Evolutionary conservation across 1,140 invertebrate species (phyloP).

Genomic region (Telenomus remus): DNA sequence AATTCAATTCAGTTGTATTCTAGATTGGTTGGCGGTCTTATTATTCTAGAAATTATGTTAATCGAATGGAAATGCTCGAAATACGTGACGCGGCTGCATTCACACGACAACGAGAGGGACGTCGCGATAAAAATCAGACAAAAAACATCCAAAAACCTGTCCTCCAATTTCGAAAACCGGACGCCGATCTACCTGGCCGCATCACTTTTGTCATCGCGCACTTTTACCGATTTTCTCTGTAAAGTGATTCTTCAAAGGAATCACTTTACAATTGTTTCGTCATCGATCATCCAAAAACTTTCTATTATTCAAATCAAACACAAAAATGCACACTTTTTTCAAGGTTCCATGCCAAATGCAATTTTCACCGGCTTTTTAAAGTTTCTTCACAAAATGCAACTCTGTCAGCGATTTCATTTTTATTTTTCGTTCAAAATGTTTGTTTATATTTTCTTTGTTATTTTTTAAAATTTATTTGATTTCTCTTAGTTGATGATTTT

Average conservation of each 20-base stretch:
- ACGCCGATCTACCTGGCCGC: slow-evolving; percentile 20
- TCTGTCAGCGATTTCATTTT: too few relatives aligned
- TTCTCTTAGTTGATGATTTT: too few relatives aligned
- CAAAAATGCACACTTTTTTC: background rate
- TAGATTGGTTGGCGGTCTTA: slow-evolving; percentile 15
- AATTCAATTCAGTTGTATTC: slow-evolving; percentile 21
- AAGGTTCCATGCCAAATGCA: slow-evolving; percentile 11
- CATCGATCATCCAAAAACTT: slow-evolving; percentile 35
- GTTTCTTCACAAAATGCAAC: slow-evolving; percentile 1
- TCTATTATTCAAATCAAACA: slow-evolving; percentile 44
- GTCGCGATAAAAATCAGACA: slow-evolving; percentile 36
- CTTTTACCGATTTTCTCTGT: slow-evolving; percentile 45
- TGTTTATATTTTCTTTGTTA: too few relatives aligned
- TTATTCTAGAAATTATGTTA: slow-evolving; percentile 44
- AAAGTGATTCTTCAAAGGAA: slow-evolving; percentile 37
- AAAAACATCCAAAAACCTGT: slow-evolving; percentile 30
- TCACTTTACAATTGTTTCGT: too few relatives aligned
- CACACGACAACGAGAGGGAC: slow-evolving; percentile 10
- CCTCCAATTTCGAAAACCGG: slow-evolving; percentile 33
- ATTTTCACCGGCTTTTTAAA: background rate
- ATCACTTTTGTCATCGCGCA: slow-evolving; percentile 19
- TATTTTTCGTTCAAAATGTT: too few relatives aligned
- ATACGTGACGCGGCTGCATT: slow-evolving; percentile 34
- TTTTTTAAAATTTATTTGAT: too few relatives aligned
- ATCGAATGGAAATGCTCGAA: slow-evolving; percentile 38